Evolutionary conservation across 2,888 invertebrate species (phyloP), one percentile per base, ranked within the genome.

Genomic region (Megaustenia siamemsis): DNA sequence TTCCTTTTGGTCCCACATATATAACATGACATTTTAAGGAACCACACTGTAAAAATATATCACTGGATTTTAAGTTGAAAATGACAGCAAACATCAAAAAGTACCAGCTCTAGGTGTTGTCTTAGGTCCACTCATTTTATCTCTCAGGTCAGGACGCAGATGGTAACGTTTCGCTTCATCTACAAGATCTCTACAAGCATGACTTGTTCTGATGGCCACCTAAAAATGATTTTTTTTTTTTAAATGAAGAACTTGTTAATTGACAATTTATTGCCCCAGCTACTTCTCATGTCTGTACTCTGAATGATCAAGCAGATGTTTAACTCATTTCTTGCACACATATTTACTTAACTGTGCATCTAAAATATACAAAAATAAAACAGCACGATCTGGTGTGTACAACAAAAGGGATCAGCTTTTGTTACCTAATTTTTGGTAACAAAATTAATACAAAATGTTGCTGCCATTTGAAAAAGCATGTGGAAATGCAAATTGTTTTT

Each of bases 81-180:
- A 40, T 43, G 71, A n/a, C n/a, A 12, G 8, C 24, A n/a, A 28
- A 6, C n/a, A 73, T 69, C 0, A 63, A 32, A 35, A 45, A 35
- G 40, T 71, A 93, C 93, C 93, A 85, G 90, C 90, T 78, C 93
- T 87, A 12, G 91, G 90, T 81, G 88, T 90, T 43, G 91, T 92
- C 63, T 92, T 86, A 5, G 89, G 86, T 35, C 91, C 92, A 68
- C 88, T 90, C 93, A 93, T 93, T 79, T 89, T 85, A 10, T 87
- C 82, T n/a, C 93, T 86, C n/a, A 93, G 89, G 83, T 93, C 93
- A 56, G 93, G 93, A 45, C 93, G 87, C 15, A 93, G 88, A 87
- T 93, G 93, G 82, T 90, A 93, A 77, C 91, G 91, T 84, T 93
- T 93, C 0, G 93, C 93, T 87, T 93, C 93, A 87, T 93, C 93